These are phyloP conservation scores for Troglohyphantes excavatus DNA, from an alignment of 2,888 invertebrate species.

Conservation along the genomic window DNA sequence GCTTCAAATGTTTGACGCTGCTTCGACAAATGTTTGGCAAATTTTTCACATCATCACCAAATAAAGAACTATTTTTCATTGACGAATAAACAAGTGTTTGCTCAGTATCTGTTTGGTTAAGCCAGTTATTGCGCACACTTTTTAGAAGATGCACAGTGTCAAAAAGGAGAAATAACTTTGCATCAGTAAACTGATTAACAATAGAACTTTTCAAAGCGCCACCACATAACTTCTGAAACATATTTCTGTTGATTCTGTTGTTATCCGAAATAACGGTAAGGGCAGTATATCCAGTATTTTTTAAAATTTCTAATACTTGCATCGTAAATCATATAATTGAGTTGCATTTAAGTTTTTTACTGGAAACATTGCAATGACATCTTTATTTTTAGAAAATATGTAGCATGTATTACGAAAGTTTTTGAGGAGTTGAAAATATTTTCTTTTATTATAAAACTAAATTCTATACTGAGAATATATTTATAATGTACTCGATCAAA, in stretches of 20 bases:
- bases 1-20: not conserved
- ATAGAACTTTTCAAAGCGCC: not conserved
- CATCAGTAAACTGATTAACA: not conserved
- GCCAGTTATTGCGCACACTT: not conserved
- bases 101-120: not conserved
- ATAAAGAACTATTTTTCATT: too few relatives aligned
- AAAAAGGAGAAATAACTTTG: not conserved
- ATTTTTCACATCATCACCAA: not conserved
- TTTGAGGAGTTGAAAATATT: too few relatives aligned
- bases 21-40: not conserved
- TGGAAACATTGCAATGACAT: constrained; percentile 24
- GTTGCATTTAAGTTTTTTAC: constrained; percentile 12
- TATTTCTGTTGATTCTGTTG: constrained; percentile 16
- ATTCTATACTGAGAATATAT: too few relatives aligned
- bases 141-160: not conserved
- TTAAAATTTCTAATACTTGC: not conserved
- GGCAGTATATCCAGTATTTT: constrained; percentile 1
- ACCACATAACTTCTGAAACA: constrained; percentile 2
- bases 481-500: too few relatives aligned
- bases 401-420: too few relatives aligned
- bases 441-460: too few relatives aligned
- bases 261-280: not conserved
- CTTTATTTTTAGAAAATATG: constrained; percentile 46
- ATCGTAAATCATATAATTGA: not conserved
- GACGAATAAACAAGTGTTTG: too few relatives aligned